A percentile compares a stretch with the other conserved stretches of the same genome.
phyloP scores from a whole-genome alignment of 2,888 invertebrate species.

The Chymomyza caudatula region DNA sequence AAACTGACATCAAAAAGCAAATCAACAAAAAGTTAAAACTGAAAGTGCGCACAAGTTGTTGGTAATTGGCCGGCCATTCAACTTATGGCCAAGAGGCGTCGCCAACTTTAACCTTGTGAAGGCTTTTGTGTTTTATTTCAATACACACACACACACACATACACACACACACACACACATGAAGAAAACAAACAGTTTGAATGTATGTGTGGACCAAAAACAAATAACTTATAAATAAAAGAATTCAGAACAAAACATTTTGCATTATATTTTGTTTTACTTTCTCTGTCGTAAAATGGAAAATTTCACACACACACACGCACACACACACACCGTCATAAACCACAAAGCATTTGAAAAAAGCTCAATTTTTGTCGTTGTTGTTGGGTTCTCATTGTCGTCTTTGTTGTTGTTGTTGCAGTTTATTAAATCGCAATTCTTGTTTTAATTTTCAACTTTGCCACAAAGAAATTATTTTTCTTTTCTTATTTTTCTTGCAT shows the following conservation, averaged over 20 bases:
- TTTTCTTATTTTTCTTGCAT: constrained; percentile 31
- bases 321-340: background rate
- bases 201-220: background rate
- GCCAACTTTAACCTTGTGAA: constrained; percentile 30
- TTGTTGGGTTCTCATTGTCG: background rate
- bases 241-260: constrained; percentile 59
- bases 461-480: constrained; percentile 54
- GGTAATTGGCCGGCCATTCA: constrained; percentile 21
- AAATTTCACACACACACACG: constrained; percentile 54
- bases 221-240: constrained; percentile 5
- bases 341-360: constrained; percentile 31
- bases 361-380: too few relatives aligned
- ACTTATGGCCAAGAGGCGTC: background rate
- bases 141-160: background rate
- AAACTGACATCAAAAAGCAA: background rate
- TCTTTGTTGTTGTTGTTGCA: constrained; percentile 11
- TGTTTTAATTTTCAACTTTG: constrained; percentile 37
- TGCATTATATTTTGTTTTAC: constrained; percentile 37
- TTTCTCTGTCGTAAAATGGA: constrained; percentile 48
- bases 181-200: background rate
- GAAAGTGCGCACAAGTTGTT: constrained; percentile 38
- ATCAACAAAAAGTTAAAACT: constrained; percentile 37
- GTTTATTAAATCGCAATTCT: constrained; percentile 65
- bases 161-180: background rate
- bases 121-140: constrained; percentile 22